These are phyloP conservation scores for Urocynchramus pylzowi DNA, from an alignment of 2,113 vertebrate species.

Conservation along the genomic window DNA sequence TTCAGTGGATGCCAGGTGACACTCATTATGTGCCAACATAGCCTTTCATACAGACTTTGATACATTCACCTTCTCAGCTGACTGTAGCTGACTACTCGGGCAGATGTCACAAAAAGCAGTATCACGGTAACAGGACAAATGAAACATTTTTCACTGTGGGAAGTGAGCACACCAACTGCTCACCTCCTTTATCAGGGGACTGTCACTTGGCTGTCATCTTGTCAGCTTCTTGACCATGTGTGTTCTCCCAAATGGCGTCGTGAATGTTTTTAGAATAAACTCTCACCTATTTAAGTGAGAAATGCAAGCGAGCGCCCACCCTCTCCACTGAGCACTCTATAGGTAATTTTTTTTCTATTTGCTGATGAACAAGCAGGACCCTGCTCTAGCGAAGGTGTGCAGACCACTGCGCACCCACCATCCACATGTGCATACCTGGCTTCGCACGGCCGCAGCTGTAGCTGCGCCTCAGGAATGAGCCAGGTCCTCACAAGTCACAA, in stretches of 20 bases:
- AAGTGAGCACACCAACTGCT: neutral
- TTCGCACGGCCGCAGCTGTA: neutral
- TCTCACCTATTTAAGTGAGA: neutral
- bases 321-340: neutral
- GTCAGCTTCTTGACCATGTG: neutral
- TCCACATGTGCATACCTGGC: neutral
- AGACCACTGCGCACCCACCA: fast-evolving
- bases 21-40: fast-evolving
- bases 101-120: neutral
- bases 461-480: neutral
- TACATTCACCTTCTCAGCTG: neutral
- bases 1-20: neutral
- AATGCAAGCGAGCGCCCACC: neutral
- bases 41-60: neutral
- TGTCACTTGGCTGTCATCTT: neutral
- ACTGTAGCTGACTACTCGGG: neutral
- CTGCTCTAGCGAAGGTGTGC: neutral
- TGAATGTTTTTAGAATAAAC: neutral
- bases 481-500: neutral
- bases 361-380: neutral
- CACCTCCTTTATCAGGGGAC: neutral
- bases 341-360: neutral
- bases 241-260: neutral
- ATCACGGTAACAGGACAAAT: neutral
- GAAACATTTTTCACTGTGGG: neutral